Percentiles rank a stretch among this genome's conserved stretches.
Evolutionary conservation across 1,140 invertebrate species (phyloP).

Genomic region (Trichonephila inaurata): DNA sequence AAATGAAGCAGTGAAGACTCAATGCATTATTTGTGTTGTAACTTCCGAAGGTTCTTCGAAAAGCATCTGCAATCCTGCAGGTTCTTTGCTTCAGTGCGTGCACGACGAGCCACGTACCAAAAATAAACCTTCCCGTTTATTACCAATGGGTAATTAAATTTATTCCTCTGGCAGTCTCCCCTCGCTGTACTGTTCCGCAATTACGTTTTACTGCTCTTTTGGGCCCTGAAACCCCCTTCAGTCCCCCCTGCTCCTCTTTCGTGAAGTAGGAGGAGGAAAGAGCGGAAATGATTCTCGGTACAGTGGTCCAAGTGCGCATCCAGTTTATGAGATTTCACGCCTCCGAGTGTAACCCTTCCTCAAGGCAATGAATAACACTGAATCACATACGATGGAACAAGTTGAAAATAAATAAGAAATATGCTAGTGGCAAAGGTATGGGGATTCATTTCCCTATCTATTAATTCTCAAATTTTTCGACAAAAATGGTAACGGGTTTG

Average conservation of each 20-base stretch:
- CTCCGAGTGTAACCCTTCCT: background rate
- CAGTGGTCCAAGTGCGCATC: background rate
- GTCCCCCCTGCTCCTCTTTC: background rate
- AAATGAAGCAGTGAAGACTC: background rate
- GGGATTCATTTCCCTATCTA: background rate
- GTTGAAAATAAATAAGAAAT: background rate
- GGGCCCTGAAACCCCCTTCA: background rate
- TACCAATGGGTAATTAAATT: constrained; percentile 54
- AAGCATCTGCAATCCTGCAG: background rate
- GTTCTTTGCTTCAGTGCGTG: background rate
- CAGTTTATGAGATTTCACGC: background rate
- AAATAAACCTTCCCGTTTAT: constrained; percentile 59
- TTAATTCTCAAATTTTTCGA: background rate
- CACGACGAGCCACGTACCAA: background rate
- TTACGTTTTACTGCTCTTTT: constrained; percentile 35
- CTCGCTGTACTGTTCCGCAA: constrained; percentile 17
- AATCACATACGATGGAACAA: background rate
- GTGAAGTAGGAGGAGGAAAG: background rate
- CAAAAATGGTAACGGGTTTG: too few relatives aligned
- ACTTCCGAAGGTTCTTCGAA: background rate
- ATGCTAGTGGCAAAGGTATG: background rate
- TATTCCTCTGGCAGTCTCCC: constrained; percentile 40
- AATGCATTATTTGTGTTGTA: constrained; percentile 6
- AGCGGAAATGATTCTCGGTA: background rate
- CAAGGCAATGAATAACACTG: background rate